Evolutionary conservation across 2,113 vertebrate genomes (phyloP).

Genomic region (Gallinago undulata): DNA sequence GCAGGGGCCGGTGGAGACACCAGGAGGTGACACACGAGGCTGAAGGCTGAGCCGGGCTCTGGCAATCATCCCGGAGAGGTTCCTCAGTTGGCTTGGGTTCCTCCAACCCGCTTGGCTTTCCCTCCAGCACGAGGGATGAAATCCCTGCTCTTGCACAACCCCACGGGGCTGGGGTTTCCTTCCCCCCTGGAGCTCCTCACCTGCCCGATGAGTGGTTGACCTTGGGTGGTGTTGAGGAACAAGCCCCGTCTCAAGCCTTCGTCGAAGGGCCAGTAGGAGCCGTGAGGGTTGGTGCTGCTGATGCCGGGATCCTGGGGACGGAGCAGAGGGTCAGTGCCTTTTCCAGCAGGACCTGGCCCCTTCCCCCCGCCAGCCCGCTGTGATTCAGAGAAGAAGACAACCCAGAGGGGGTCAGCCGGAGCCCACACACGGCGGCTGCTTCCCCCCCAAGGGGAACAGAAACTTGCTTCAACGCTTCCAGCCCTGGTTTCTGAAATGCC

Average conservation of each 20-base stretch:
- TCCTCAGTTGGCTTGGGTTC: neutral
- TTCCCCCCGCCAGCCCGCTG: neutral
- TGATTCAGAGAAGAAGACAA: neutral
- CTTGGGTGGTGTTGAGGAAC: slow-evolving; percentile 83
- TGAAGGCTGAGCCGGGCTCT: neutral
- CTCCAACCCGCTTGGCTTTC: neutral
- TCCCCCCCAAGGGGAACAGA: slow-evolving; percentile 48
- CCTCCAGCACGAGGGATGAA: neutral
- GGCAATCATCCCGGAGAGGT: neutral
- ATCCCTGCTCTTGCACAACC: neutral
- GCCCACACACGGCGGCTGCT: neutral
- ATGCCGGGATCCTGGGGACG: slow-evolving; percentile 82
- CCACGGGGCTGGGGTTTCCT: neutral
- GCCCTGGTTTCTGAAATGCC: slow-evolving; percentile 11
- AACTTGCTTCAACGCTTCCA: slow-evolving; percentile 41
- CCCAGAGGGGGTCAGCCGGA: neutral
- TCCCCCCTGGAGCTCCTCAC: slow-evolving; percentile 54
- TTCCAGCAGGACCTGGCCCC: neutral
- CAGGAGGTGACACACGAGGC: neutral
- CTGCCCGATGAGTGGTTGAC: slow-evolving; percentile 82
- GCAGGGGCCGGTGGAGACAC: neutral
- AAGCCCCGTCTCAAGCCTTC: slow-evolving; percentile 81
- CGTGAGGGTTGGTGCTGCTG: slow-evolving; percentile 79
- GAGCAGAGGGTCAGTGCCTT: neutral
- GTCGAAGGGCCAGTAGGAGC: slow-evolving; percentile 85